Percentiles rank a stretch among this genome's conserved stretches.
These are phyloP conservation scores for Bombus waltoni DNA, from an alignment of 1,140 invertebrate species.

Conservation along the genomic window DNA sequence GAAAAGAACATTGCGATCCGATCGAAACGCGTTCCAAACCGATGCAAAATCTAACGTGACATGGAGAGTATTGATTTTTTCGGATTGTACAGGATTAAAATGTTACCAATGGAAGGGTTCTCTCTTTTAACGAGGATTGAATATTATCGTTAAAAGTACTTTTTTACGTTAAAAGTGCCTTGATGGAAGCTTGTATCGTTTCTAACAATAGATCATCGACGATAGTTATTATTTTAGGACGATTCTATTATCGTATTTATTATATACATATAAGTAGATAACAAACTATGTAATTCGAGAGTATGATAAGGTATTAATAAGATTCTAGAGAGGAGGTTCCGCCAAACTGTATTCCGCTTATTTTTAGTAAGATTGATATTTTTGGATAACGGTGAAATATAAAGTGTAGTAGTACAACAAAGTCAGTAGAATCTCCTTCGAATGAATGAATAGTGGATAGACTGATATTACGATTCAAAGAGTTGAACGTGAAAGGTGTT, in stretches of 20 bases:
- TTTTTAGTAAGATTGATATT: constrained; percentile 10
- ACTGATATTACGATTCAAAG: constrained; percentile 45
- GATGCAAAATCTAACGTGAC: not conserved
- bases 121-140: not conserved
- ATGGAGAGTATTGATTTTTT: not conserved
- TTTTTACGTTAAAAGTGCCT: constrained; percentile 1
- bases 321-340: not conserved
- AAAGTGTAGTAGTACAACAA: not conserved
- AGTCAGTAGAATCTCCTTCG: constrained; percentile 45
- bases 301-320: constrained; percentile 15
- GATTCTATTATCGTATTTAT: constrained; percentile 39
- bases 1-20: not conserved
- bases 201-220: not conserved
- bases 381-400: not conserved
- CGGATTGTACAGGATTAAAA: constrained; percentile 36
- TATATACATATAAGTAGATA: constrained; percentile 15
- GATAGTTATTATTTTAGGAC: not conserved
- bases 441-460: constrained; percentile 13
- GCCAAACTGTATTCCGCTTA: constrained; percentile 18
- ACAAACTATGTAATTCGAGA: not conserved
- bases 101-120: constrained; percentile 50
- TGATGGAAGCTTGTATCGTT: not conserved
- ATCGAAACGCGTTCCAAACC: not conserved
- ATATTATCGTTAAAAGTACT: not conserved
- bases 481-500: not conserved